Percentiles rank a stretch among this genome's conserved stretches.
These are phyloP conservation scores for Pitangus sulphuratus DNA, from an alignment of 2,797 vertebrate species.

Conservation along the genomic window DNA sequence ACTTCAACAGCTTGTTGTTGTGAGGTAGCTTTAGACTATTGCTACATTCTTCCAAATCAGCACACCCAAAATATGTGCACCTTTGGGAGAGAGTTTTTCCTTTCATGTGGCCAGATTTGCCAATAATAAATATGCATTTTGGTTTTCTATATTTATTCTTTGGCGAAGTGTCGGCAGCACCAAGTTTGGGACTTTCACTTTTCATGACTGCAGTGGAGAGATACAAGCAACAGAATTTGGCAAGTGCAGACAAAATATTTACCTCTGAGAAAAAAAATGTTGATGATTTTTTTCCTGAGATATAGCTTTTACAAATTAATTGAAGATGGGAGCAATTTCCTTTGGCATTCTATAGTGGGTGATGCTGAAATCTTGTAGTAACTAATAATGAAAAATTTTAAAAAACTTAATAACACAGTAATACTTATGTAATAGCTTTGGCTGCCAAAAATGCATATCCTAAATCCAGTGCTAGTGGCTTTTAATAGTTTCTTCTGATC, in stretches of 20 bases:
- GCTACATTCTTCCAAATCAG: neutral
- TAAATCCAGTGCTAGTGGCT: neutral
- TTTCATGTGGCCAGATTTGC: neutral
- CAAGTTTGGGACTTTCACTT: neutral
- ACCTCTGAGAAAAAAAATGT: neutral
- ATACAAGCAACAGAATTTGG: neutral
- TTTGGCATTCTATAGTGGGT: neutral
- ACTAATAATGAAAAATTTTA: neutral
- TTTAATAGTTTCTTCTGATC: neutral
- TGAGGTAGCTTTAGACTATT: neutral
- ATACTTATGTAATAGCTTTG: neutral
- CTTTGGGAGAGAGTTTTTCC: neutral
- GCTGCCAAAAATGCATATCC: neutral
- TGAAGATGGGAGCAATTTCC: neutral
- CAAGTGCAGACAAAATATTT: neutral
- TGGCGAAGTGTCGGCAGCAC: neutral
- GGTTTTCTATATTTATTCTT: neutral
- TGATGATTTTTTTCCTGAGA: neutral
- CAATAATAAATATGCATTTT: neutral
- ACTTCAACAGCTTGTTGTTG: too few relatives aligned
- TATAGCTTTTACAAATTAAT: neutral
- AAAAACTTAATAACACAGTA: neutral
- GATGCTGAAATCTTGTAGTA: neutral
- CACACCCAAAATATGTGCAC: neutral
- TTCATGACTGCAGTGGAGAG: neutral